Evolutionary conservation across 2,888 invertebrate genomes (phyloP).

Genomic region (Cheilosia soror): DNA sequence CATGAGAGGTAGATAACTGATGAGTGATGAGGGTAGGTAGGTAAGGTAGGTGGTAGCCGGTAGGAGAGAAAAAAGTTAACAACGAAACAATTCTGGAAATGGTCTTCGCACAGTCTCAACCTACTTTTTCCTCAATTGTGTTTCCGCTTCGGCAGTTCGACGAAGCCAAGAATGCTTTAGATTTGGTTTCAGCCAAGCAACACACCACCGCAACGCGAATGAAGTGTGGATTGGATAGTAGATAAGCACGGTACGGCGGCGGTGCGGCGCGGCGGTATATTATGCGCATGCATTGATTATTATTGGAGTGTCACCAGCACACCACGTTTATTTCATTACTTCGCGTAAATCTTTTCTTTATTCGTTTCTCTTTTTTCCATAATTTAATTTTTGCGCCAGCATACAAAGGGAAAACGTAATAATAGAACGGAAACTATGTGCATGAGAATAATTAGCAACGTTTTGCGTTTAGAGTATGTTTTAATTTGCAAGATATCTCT

Average conservation of each 20-base stretch:
- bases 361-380: conserved; percentile 36
- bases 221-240: conserved; percentile 34
- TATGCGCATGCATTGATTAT: conserved; percentile 70
- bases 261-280: not conserved
- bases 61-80: conserved; percentile 51
- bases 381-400: conserved; percentile 63
- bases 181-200: conserved; percentile 53
- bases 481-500: conserved; percentile 3
- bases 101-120: conserved; percentile 73
- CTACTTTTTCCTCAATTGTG: conserved; percentile 72
- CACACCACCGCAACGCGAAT: conserved; percentile 48
- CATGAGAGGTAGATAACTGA: conserved; percentile 29
- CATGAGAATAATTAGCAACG: conserved; percentile 45
- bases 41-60: not conserved
- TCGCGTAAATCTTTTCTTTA: conserved; percentile 58
- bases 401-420: conserved; percentile 40
- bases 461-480: conserved; percentile 32
- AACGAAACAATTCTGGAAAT: conserved; percentile 73
- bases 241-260: conserved; percentile 13
- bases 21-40: conserved; percentile 43
- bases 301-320: conserved; percentile 73
- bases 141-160: conserved; percentile 62
- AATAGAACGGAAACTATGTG: conserved; percentile 40
- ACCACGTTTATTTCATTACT: conserved; percentile 59
- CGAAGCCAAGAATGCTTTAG: conserved; percentile 61